Base-by-base conservation (phyloP, 2,888 invertebrate genomes). In the Acanthosepion esculentum region DNA sequence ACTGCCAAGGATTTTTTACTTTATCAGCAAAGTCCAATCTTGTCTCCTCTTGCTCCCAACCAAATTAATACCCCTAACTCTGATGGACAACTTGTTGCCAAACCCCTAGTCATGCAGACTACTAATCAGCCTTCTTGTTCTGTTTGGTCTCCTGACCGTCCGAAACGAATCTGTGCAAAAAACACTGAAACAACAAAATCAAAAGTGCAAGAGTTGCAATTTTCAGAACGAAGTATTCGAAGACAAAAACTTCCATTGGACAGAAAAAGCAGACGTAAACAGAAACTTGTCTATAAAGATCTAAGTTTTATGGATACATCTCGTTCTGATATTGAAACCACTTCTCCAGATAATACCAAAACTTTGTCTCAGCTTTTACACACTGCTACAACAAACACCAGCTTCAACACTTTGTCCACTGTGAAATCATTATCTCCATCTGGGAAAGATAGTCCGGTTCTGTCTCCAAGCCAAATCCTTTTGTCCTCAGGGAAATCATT, bases 191-290 rank as follows among this genome's bases (percentile, higher is more conserved):
- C 29, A 6, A 93, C 29, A 53, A 93, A 93, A 93, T 50, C 93
- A 29, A n/a, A 53, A 93, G 23, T 50, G 0, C n/a, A 29, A 93
- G 93, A 93, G 18, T 53, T 18, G 29, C 15, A 29, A 5, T 50
- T 4, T n/a, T 33, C 18, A 29, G 93, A 93, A 53, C 78, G 33
- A 78, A 78, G 18, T 33, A n/a, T 78, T 33, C 78, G 12, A 78
- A 78, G 78, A 78, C 48, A 50, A 48, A 93, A 48, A 93, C 50
- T 53, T 93, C 3, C 93, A 4, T 29, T 53, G 18, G 48, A 93
- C 53, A 93, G 53, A 53, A 93, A 93, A 26, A 93, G 48, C 53
- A 48, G 93, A 53, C 93, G 93, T 18, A 93, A 93, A 93, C 93
- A 93, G 20, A 48, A 53, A 29, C n/a, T 93, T 29, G 93, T 93